phyloP scores from a whole-genome alignment of 1,140 invertebrate genomes.

The Aphaenogaster rudis region DNA sequence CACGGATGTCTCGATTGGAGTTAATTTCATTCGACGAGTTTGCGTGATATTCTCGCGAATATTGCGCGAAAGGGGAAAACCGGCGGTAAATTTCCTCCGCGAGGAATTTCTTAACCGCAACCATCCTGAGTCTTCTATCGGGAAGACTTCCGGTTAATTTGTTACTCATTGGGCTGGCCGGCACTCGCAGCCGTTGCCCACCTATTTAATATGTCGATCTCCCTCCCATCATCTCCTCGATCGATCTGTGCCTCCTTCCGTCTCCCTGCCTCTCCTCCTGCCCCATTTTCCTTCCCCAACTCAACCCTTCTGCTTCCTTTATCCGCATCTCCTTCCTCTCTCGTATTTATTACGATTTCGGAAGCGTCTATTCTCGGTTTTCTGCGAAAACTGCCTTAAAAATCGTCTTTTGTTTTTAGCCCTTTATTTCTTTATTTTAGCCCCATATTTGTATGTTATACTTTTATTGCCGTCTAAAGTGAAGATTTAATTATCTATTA shows the following conservation, averaged over 20 bases:
- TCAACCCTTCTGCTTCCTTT: background rate
- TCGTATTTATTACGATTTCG: constrained; percentile 1
- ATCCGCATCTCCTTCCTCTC: background rate
- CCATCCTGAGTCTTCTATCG: background rate
- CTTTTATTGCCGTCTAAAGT: background rate
- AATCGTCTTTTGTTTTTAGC: background rate
- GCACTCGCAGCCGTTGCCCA: constrained; percentile 26
- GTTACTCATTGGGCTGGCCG: constrained; percentile 11
- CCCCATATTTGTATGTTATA: background rate
- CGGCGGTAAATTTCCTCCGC: constrained; percentile 12
- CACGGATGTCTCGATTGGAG: background rate
- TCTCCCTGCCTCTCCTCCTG: background rate
- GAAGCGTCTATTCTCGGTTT: background rate
- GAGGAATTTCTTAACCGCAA: constrained; percentile 32
- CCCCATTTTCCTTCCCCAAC: background rate
- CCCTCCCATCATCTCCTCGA: constrained; percentile 29
- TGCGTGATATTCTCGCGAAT: background rate
- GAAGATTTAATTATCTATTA: background rate
- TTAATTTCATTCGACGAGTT: constrained; percentile 6
- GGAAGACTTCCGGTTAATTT: constrained; percentile 54
- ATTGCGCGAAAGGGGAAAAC: constrained; percentile 18
- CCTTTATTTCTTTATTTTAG: background rate
- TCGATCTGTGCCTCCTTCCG: constrained; percentile 6
- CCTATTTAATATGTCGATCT: constrained; percentile 53
- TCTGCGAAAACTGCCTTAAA: background rate